Evolutionary conservation across 2,888 invertebrate genomes (phyloP).

Genomic region (Drosophila recens): DNA sequence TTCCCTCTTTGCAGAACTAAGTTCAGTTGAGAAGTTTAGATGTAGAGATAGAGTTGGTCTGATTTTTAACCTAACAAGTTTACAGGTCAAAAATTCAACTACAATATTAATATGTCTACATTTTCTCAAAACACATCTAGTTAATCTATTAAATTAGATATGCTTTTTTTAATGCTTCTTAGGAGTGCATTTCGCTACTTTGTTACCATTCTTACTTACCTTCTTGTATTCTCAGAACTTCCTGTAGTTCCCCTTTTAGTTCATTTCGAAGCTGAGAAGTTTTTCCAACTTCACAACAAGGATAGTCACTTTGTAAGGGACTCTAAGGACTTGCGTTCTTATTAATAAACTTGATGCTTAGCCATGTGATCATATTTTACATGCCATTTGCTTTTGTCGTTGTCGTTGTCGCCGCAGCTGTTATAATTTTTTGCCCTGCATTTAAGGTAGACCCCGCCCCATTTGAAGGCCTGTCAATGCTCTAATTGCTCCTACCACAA

Average conservation of each 20-base stretch:
- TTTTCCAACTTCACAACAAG: background rate
- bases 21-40: no score
- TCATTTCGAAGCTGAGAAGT: background rate
- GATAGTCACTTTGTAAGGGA: slow-evolving; percentile 5
- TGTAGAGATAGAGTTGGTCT: no score
- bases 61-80: no score
- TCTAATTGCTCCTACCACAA: slow-evolving; percentile 80
- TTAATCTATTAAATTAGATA: background rate
- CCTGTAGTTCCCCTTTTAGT: background rate
- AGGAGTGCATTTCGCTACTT: background rate
- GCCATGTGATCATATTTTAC: slow-evolving; percentile 77
- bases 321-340: slow-evolving; percentile 10
- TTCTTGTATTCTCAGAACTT: background rate
- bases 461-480: slow-evolving; percentile 74
- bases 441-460: background rate
- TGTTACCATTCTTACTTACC: background rate
- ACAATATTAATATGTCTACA: no score
- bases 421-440: slow-evolving; percentile 47
- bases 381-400: slow-evolving; percentile 71
- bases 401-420: slow-evolving; percentile 55
- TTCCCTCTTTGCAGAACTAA: no score
- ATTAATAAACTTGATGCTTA: slow-evolving; percentile 50
- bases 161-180: background rate
- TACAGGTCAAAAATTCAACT: no score
- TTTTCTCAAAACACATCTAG: no score